A percentile compares a stretch with the other conserved stretches of the same genome.
phyloP scores from a whole-genome alignment of 1,140 invertebrate genomes.

The Globodera rostochiensis region DNA sequence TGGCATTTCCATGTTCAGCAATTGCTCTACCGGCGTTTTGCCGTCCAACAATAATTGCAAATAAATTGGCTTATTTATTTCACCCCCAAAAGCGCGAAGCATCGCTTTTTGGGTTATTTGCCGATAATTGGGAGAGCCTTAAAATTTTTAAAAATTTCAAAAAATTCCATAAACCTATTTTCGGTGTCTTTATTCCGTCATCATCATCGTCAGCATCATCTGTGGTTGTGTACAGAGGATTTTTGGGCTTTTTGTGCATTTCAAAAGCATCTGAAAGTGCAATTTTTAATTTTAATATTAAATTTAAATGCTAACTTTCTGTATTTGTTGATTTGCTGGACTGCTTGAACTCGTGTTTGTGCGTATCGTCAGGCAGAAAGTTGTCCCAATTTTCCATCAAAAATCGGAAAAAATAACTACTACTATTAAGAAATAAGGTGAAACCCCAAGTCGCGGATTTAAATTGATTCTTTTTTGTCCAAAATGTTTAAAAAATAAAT shows the following conservation, averaged over 20 bases:
- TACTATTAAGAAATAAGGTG: too few relatives aligned
- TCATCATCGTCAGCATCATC: not conserved
- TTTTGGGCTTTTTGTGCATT: too few relatives aligned
- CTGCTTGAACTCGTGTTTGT: not conserved
- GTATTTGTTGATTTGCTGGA: not conserved
- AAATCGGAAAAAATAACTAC: not conserved
- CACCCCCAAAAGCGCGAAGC: too few relatives aligned
- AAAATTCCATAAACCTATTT: too few relatives aligned
- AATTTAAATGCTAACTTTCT: not conserved
- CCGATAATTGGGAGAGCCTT: not conserved
- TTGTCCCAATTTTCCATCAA: not conserved
- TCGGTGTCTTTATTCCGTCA: not conserved
- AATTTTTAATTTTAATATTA: not conserved
- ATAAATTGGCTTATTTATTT: not conserved
- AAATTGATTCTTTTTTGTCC: too few relatives aligned
- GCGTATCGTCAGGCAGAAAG: not conserved
- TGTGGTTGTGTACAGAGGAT: not conserved
- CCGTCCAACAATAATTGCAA: slow-evolving; percentile 4
- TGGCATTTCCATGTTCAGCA: slow-evolving; percentile 10
- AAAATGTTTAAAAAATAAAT: too few relatives aligned
- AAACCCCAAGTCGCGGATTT: too few relatives aligned
- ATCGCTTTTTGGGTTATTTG: not conserved
- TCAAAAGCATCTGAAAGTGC: too few relatives aligned
- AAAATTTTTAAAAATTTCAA: not conserved
- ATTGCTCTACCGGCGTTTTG: not conserved